Base-by-base conservation (phyloP, 2,113 vertebrate species). In the Podocnemis expansa region DNA sequence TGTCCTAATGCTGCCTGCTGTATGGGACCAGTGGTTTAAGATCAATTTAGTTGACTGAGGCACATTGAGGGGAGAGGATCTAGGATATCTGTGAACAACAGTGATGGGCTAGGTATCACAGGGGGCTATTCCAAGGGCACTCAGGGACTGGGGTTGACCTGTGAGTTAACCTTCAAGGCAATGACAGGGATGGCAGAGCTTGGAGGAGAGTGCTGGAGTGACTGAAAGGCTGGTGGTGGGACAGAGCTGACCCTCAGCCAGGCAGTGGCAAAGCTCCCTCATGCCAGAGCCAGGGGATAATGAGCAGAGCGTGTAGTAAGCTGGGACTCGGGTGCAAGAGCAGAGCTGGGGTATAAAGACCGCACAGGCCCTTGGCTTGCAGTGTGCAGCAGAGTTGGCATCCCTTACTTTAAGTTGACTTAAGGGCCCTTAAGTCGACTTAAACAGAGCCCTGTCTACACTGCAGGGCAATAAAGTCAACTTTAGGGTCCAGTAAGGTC, bases 301-400 rank as follows among this genome's bases (percentile, higher is more conserved):
- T 16, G 31, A n/a, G 8, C 63, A 5, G 34, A n/a, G 63, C 17
- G 16, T 1, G 34, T 3, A 4, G n/a, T n/a, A 2, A 17, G 34
- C 60, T 63, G 60, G 16, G 31, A n/a, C 60, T 8, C 34, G 31
- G 14, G 60, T n/a, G 31, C 34, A 5, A 67, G 34, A n/a, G 2
- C 63, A n/a, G 63, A 67, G 10, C 31, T 19, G 31, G 31, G 60
- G n/a, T 67, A 19, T 67, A 67, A 67, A n/a, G 49, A 51, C 10
- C 14, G 49, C 47, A 49, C 51, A 51, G 63, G 16, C 63, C 63
- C 4, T n/a, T n/a, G 63, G 63, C 17, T n/a, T 19, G 63, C 63
- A 67, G 34, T n/a, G 60, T 31, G 14, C 17, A 17, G 60, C 5
- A 63, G 60, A 17, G 34, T 67, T 67, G 17, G 17, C 19, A 9